Evolutionary conservation across 2,113 vertebrate species (phyloP).

Genomic region (Ptyas mucosa): DNA sequence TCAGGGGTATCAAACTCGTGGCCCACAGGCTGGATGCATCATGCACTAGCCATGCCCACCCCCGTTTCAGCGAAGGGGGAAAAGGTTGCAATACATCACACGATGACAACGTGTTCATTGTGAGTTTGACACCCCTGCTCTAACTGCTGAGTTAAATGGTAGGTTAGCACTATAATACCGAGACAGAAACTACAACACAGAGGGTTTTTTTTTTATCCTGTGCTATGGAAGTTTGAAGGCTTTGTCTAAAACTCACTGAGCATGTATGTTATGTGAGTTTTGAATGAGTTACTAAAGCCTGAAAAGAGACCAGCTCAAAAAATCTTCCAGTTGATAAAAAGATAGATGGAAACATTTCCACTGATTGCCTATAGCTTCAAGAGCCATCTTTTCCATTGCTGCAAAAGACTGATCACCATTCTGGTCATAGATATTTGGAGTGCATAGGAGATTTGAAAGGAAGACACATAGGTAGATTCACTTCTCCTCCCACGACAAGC

Average conservation of each 20-base stretch:
- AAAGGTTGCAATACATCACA: too few species aligned
- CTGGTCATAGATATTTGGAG: neutral
- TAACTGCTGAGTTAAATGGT: neutral
- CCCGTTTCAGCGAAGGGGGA: too few species aligned
- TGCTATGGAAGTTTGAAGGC: neutral
- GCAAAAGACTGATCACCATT: neutral
- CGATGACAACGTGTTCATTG: too few species aligned
- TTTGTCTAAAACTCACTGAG: neutral
- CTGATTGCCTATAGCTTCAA: neutral
- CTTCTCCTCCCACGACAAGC: neutral
- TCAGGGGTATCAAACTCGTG: too few species aligned
- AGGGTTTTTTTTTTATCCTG: neutral
- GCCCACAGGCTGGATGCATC: too few species aligned
- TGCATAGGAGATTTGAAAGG: neutral
- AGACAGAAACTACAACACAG: neutral
- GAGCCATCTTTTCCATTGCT: neutral
- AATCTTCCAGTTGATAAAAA: neutral
- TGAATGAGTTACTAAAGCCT: rapidly evolving
- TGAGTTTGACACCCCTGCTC: too few species aligned
- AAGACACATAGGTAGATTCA: neutral
- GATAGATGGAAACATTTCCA: neutral
- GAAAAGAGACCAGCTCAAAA: neutral
- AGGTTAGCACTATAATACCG: neutral
- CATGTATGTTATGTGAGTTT: rapidly evolving
- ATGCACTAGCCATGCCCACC: too few species aligned